These are phyloP conservation scores for Platycnemis pennipes DNA, from an alignment of 2,888 invertebrate genomes.

Conservation along the genomic window DNA sequence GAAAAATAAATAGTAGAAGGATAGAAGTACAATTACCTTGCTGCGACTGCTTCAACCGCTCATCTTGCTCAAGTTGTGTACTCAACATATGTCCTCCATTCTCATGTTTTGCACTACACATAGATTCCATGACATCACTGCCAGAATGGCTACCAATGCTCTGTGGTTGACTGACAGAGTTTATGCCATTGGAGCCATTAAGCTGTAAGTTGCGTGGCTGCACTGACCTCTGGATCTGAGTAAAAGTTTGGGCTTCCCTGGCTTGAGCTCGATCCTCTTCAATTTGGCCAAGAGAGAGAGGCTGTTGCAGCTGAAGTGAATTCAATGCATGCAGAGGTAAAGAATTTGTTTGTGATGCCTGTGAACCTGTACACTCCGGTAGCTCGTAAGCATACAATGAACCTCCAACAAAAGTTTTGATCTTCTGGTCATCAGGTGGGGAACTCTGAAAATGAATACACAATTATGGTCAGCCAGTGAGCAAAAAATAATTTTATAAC, in stretches of 20 bases:
- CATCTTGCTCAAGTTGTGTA: constrained; percentile 40
- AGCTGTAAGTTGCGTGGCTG: constrained; percentile 52
- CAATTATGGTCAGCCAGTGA: neutral
- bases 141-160: constrained; percentile 50
- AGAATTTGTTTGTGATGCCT: constrained; percentile 63
- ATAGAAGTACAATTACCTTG: constrained; percentile 39
- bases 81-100: constrained; percentile 30
- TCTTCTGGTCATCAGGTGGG: constrained; percentile 78
- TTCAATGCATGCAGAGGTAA: constrained; percentile 68
- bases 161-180: constrained; percentile 40
- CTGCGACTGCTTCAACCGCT: constrained; percentile 56
- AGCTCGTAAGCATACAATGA: constrained; percentile 86
- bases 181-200: neutral
- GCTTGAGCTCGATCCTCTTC: constrained; percentile 74
- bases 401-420: constrained; percentile 77
- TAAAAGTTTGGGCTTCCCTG: constrained; percentile 77
- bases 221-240: constrained; percentile 76
- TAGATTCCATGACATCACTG: constrained; percentile 43
- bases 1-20: neutral
- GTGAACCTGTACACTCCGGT: constrained; percentile 78
- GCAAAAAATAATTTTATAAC: no score
- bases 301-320: constrained; percentile 76
- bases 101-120: constrained; percentile 31
- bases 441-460: constrained; percentile 76
- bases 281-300: constrained; percentile 73